phyloP scores from a whole-genome alignment of 2,888 invertebrate genomes.

The Eupithecia vulgata region DNA sequence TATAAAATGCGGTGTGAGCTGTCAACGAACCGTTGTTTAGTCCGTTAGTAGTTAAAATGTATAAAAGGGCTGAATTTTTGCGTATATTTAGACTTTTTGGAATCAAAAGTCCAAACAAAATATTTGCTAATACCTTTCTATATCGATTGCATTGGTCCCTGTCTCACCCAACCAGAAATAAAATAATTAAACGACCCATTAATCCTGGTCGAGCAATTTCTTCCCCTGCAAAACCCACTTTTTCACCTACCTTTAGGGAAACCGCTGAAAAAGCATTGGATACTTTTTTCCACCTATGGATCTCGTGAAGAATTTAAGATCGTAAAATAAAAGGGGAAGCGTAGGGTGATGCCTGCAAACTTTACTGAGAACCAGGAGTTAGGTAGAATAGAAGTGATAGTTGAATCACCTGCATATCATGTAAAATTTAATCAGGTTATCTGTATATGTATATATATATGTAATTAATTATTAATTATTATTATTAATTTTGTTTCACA shows the following conservation, averaged over 20 bases:
- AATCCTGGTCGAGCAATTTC: conserved; percentile 62
- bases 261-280: conserved; percentile 64
- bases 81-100: too few species aligned
- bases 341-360: conserved; percentile 57
- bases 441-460: too few species aligned
- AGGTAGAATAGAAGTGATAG: conserved; percentile 40
- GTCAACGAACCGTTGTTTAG: too few species aligned
- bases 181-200: conserved; percentile 63
- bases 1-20: too few species aligned
- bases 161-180: neutral
- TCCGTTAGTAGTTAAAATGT: too few species aligned
- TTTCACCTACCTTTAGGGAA: conserved; percentile 45
- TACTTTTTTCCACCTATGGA: conserved; percentile 73
- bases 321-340: conserved; percentile 78
- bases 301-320: conserved; percentile 80
- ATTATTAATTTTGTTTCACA: too few species aligned
- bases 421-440: too few species aligned
- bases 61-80: too few species aligned
- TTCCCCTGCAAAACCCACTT: conserved; percentile 59
- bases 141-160: neutral
- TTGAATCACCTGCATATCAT: neutral
- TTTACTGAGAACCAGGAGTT: conserved; percentile 21
- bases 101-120: conserved; percentile 6
- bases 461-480: too few species aligned
- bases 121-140: neutral